These are phyloP conservation scores for Drosophila suzukii DNA, from an alignment of 1,140 invertebrate species.

Conservation along the genomic window DNA sequence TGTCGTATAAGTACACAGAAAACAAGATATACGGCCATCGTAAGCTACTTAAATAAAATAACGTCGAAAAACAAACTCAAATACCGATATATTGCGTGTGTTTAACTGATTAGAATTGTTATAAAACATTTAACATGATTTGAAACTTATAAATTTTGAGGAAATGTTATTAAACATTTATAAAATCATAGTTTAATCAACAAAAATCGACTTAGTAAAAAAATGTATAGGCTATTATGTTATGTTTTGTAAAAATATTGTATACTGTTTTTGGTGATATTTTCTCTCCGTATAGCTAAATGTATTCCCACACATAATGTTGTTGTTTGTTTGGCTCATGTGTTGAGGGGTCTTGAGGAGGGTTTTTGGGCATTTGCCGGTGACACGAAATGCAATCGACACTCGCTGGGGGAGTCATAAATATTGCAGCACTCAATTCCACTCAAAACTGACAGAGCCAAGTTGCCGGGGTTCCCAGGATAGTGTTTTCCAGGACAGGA, in stretches of 20 bases:
- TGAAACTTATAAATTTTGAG: neutral
- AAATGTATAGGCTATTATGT: neutral
- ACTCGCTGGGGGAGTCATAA: conserved; percentile 31
- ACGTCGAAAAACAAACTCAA: neutral
- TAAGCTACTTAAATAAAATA: neutral
- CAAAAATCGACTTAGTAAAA: neutral
- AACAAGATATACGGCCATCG: neutral
- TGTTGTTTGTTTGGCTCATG: conserved; percentile 9
- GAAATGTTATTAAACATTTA: too few species aligned
- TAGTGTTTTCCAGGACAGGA: conserved; percentile 7
- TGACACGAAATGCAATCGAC: conserved; percentile 24
- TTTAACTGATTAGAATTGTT: neutral
- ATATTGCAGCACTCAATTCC: conserved; percentile 35
- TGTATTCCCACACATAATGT: conserved; percentile 10
- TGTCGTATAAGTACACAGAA: conserved; percentile 4
- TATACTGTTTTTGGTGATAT: neutral
- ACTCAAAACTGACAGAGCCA: conserved; percentile 16
- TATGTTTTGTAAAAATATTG: neutral
- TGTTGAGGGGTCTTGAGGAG: neutral
- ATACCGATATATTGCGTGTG: neutral
- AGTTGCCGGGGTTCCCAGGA: conserved; percentile 14
- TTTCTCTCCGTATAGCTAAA: neutral
- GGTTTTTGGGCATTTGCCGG: neutral
- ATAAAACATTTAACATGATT: too few species aligned
- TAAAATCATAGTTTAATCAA: too few species aligned